phyloP scores from a whole-genome alignment of 2,888 invertebrate genomes.

The Digitonthophagus gazella region DNA sequence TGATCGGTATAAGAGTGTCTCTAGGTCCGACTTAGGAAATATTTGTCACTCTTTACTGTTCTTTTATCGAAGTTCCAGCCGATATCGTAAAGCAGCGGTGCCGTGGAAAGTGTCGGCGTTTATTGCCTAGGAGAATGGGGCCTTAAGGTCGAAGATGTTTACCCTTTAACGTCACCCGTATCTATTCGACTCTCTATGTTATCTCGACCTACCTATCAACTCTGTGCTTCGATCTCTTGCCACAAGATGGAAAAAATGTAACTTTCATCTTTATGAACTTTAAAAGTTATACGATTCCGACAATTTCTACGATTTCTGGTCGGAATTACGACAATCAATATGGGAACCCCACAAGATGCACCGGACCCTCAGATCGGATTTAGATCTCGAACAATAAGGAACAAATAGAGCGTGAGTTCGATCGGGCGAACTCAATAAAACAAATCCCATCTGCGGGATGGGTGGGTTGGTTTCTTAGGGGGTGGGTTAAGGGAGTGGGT shows the following conservation, averaged over 20 bases:
- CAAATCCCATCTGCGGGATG: constrained; percentile 49
- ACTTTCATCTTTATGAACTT: not conserved
- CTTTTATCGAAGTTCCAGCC: constrained; percentile 14
- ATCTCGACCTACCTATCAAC: not conserved
- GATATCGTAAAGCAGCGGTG: constrained; percentile 10
- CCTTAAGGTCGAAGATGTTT: not conserved
- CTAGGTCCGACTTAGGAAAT: constrained; percentile 10
- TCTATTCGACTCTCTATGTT: not conserved
- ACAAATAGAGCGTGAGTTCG: constrained; percentile 48
- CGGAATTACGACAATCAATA: too few species aligned
- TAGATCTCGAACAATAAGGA: constrained; percentile 50
- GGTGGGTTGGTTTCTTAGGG: not conserved
- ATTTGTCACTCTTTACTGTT: constrained; percentile 15
- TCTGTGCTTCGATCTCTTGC: not conserved
- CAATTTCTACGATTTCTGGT: not conserved
- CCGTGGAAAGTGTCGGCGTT: constrained; percentile 14
- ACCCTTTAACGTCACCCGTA: not conserved
- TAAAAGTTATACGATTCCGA: not conserved
- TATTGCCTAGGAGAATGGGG: constrained; percentile 6
- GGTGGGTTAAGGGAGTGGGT: constrained; percentile 19
- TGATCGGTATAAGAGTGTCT: constrained; percentile 4
- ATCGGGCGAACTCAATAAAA: constrained; percentile 48
- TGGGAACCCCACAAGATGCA: constrained; percentile 2
- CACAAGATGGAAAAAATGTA: not conserved
- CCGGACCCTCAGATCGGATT: constrained; percentile 35